A percentile compares a stretch with the other conserved stretches of the same genome.
These are phyloP conservation scores for Lasioglossum marginatum DNA, from an alignment of 2,888 invertebrate species.

Conservation along the genomic window DNA sequence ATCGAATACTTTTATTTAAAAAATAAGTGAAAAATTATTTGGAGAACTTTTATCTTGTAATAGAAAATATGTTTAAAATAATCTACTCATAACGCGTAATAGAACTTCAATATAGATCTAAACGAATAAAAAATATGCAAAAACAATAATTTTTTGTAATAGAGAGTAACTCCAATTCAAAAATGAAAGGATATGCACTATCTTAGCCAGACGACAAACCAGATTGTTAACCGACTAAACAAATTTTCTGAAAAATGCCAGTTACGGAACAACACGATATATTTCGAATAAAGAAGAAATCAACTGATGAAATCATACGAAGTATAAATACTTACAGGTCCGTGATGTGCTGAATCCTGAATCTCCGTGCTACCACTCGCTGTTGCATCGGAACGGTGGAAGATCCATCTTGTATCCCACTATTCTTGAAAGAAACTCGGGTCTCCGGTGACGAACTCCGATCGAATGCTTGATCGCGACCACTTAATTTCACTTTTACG, in stretches of 20 bases:
- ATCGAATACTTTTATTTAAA: background rate
- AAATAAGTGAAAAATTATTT: too few species aligned
- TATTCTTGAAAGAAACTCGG: background rate
- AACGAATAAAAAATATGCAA: background rate
- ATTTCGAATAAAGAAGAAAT: background rate
- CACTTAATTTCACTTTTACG: conserved; percentile 35
- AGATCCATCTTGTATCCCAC: conserved; percentile 4
- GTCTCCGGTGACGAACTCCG: background rate
- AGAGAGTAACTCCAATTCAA: background rate
- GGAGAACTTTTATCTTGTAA: too few species aligned
- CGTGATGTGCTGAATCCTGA: background rate
- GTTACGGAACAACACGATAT: background rate
- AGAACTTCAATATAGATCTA: background rate
- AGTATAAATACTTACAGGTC: conserved; percentile 32
- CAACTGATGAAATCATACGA: background rate
- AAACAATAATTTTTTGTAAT: background rate
- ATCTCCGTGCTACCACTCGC: conserved; percentile 9
- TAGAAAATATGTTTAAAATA: too few species aligned
- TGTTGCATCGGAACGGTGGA: background rate
- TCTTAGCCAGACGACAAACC: background rate
- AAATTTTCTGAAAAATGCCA: background rate
- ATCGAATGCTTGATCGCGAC: background rate
- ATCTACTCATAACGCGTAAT: too few species aligned
- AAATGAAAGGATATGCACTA: background rate
- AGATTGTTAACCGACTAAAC: background rate